Evolutionary conservation across 2,113 vertebrate genomes (phyloP), one percentile per base, ranked within the genome.

Genomic region (Microtus oregoni): DNA sequence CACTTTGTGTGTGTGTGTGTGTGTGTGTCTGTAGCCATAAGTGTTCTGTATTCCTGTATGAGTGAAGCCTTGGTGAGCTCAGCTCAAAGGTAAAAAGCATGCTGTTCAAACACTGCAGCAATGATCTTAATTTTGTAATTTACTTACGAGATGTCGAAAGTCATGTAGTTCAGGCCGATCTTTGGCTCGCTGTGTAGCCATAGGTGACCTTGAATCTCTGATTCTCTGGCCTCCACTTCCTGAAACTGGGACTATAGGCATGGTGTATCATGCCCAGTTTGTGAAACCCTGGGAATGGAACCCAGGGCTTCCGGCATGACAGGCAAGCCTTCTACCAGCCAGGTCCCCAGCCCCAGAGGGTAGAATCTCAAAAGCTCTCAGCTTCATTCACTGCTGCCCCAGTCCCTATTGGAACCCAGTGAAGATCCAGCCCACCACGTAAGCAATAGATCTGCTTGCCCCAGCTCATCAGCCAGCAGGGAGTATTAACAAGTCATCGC

Each of bases 401-500:
- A 89, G 82, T 93, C 94, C 96, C 98, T 96, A 94, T 98, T 97
- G 96, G 92, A 93, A 97, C 98, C 98, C 96, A 96, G 94, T 95
- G 86, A 97, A 96, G 98, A 98, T 97, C 93, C 97, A 98, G 97
- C 98, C 98, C 98, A 98, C 98, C 98, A 98, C 98, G 98, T 97
- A 98, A 98, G 97, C 98, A 96, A 97, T 94, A 11, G 41, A 86
- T 68, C 63, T 47, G 63, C 41, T 44, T 47, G 30, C 41, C 44
- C 20, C 41, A 86, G 30, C 41, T 68, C 44, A 3, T 12, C 47
- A 87, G 32, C 44, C 44, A 87, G 44, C 96, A 94, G 96, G 95
- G 97, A 96, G 94, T 98, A 98, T 98, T 98, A 98, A 98, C 98
- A 98, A 98, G 98, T 98, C 98, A 97, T 97, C 92, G 97, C 96